Conservation (phyloP, 2,888 invertebrate species). For the Torymus tubicola region DNA sequence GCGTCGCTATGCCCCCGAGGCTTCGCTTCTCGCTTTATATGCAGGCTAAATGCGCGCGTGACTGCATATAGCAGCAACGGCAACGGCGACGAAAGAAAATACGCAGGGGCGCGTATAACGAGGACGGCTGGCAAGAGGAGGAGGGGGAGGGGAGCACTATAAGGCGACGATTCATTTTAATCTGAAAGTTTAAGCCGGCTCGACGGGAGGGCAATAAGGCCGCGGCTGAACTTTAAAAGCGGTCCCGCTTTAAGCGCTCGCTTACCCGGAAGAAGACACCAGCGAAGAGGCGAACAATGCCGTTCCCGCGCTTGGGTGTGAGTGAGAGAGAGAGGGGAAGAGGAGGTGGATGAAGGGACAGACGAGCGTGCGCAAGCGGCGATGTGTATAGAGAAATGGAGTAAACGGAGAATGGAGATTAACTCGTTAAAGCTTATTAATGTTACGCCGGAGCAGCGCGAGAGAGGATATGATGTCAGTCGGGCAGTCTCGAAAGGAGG, state of each 20-base stretch:
- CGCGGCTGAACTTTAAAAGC: slow-evolving; percentile 49
- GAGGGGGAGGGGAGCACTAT: slow-evolving; percentile 36
- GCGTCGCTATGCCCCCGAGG: too few relatives aligned
- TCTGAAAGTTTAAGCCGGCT: slow-evolving; percentile 67
- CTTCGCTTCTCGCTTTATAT: not conserved
- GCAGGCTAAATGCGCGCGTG: slow-evolving; percentile 13
- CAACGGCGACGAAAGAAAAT: not conserved
- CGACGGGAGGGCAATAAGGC: slow-evolving; percentile 56
- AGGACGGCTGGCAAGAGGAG: not conserved
- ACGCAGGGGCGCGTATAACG: not conserved
- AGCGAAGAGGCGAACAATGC: not conserved
- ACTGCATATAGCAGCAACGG: not conserved
- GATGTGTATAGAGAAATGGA: slow-evolving; percentile 6
- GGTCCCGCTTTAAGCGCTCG: slow-evolving; percentile 48
- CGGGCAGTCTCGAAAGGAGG: not conserved
- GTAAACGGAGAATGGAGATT: slow-evolving; percentile 44
- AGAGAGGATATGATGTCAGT: too few relatives aligned
- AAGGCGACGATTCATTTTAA: slow-evolving; percentile 68
- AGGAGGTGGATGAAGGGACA: slow-evolving; percentile 2
- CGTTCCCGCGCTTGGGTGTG: not conserved
- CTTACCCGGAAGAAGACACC: slow-evolving; percentile 16
- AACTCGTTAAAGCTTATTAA: slow-evolving; percentile 53
- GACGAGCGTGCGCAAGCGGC: not conserved
- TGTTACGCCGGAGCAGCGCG: slow-evolving; percentile 4
- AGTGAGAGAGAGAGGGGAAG: slow-evolving; percentile 33